Conservation (phyloP, 2,797 vertebrate species). For the Balearica regulorum region DNA sequence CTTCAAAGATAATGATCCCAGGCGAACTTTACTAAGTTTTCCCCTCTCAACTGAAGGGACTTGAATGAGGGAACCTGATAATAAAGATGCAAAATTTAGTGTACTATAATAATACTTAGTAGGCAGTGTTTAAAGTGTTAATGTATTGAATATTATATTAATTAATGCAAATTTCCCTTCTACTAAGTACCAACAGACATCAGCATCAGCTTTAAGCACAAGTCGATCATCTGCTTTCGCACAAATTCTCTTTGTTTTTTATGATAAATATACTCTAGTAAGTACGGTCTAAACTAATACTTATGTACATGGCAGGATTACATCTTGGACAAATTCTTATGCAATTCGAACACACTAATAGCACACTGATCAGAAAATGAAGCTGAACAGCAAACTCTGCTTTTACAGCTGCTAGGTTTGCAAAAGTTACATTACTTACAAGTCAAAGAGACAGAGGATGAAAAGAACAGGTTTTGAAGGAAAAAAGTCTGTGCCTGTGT, state of each 20-base stretch:
- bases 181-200: neutral
- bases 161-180: neutral
- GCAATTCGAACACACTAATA: neutral
- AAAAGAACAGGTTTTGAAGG: neutral
- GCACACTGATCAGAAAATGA: neutral
- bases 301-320: neutral
- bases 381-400: neutral
- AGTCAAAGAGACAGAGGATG: neutral
- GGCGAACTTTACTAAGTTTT: slow-evolving; percentile 94
- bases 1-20: slow-evolving; percentile 95
- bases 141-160: neutral
- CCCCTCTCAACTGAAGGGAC: slow-evolving; percentile 95
- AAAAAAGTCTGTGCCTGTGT: neutral
- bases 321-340: neutral
- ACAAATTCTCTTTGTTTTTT: neutral
- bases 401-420: neutral
- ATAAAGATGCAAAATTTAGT: slow-evolving; percentile 45
- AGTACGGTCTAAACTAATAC: neutral
- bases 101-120: neutral
- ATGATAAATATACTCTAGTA: neutral
- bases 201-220: neutral
- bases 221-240: neutral
- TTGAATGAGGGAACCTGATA: slow-evolving; percentile 94
- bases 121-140: neutral
- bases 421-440: neutral